Conservation (phyloP, 2,113 vertebrate species). For the Pseudopodoces humilis region DNA sequence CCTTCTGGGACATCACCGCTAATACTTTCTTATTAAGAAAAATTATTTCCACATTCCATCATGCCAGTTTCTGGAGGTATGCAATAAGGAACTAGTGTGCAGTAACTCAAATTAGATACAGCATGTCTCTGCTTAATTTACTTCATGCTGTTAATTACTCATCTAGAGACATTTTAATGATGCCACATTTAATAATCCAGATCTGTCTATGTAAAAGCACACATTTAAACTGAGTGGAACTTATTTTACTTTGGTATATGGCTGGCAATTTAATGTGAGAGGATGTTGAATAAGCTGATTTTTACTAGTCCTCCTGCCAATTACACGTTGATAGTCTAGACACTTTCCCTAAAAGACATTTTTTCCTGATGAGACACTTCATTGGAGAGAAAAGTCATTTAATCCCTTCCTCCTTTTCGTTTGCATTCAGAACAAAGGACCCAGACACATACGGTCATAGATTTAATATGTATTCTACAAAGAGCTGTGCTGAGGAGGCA, state of each 20-base stretch:
- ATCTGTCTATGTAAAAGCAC: neutral
- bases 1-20: slow-evolving; percentile 2
- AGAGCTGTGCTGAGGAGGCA: neutral
- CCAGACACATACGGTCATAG: neutral
- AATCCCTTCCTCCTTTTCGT: neutral
- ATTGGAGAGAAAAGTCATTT: neutral
- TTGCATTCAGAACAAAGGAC: neutral
- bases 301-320: neutral
- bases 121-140: slow-evolving; percentile 52
- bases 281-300: neutral
- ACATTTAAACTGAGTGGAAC: neutral
- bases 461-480: neutral
- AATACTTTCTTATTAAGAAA: slow-evolving; percentile 28
- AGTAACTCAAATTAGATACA: slow-evolving; percentile 47
- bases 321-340: neutral
- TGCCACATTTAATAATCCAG: slow-evolving; percentile 43
- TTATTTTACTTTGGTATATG: neutral
- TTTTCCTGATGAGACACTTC: neutral
- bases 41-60: neutral
- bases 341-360: neutral
- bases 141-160: slow-evolving; percentile 58
- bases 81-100: neutral
- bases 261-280: neutral
- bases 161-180: slow-evolving; percentile 56
- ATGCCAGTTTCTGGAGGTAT: neutral